Evolutionary conservation across 2,888 invertebrate genomes (phyloP).

Genomic region (Tenodera sinensis): DNA sequence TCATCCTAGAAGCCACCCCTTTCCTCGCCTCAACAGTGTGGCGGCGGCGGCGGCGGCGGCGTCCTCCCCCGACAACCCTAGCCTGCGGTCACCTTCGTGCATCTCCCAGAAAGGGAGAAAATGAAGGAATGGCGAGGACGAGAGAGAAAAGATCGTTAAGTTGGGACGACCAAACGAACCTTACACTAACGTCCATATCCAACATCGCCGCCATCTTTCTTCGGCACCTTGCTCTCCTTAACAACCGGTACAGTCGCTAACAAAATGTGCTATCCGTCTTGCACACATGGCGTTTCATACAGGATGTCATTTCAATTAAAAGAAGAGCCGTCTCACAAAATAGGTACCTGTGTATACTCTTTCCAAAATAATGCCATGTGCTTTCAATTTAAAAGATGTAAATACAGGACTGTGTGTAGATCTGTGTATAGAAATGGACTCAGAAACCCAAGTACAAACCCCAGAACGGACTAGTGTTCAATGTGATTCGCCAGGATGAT

Average conservation of each 20-base stretch:
- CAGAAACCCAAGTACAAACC: too few species aligned
- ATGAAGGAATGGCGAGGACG: conserved; percentile 13
- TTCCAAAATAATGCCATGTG: too few species aligned
- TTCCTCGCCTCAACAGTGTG: not conserved
- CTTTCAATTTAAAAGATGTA: too few species aligned
- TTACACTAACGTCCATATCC: not conserved
- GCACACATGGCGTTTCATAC: too few species aligned
- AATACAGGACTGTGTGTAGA: too few species aligned
- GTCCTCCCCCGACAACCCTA: not conserved
- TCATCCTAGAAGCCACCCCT: not conserved
- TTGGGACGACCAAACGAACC: conserved; percentile 5
- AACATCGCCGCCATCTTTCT: conserved; percentile 9
- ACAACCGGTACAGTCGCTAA: not conserved
- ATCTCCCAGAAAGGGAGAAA: not conserved
- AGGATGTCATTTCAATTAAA: too few species aligned
- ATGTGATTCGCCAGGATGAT: too few species aligned
- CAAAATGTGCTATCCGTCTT: not conserved
- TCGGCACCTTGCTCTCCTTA: not conserved
- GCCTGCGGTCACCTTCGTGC: conserved; percentile 7
- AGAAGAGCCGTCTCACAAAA: too few species aligned
- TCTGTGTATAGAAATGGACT: too few species aligned
- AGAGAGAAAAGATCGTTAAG: conserved; percentile 26
- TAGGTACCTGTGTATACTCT: too few species aligned
- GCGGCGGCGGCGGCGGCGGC: too few species aligned
- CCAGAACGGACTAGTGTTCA: too few species aligned